phyloP scores from a whole-genome alignment of 2,888 invertebrate genomes.

The Mythimna vitellina region DNA sequence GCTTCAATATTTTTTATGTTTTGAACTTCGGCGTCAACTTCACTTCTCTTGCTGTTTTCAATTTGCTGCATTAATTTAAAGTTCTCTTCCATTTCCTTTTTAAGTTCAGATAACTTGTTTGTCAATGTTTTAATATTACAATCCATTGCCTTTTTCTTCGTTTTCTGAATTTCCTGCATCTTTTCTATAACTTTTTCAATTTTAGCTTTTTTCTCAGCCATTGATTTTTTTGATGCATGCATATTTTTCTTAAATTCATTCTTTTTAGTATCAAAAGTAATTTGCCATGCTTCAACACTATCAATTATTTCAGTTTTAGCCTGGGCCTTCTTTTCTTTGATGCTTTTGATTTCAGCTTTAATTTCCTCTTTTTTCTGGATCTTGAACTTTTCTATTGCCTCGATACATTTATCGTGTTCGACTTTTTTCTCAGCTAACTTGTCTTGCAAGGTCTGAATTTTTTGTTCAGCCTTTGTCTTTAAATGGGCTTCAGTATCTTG shows the following conservation, averaged over 20 bases:
- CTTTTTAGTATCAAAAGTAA: neutral
- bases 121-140: constrained; percentile 24
- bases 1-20: constrained; percentile 32
- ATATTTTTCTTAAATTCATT: neutral
- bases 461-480: constrained; percentile 3
- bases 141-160: constrained; percentile 20
- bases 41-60: constrained; percentile 29
- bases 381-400: constrained; percentile 21
- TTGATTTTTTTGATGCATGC: neutral
- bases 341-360: too few species aligned
- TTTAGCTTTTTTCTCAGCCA: neutral
- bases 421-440: constrained; percentile 3
- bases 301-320: constrained; percentile 12
- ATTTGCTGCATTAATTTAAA: constrained; percentile 28
- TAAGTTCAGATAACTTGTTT: constrained; percentile 10
- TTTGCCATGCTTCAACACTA: constrained; percentile 23
- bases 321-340: too few species aligned
- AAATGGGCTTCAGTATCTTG: constrained; percentile 7
- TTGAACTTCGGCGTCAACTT: constrained; percentile 22
- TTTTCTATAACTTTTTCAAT: constrained; percentile 25
- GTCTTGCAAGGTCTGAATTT: constrained; percentile 13
- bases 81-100: constrained; percentile 36
- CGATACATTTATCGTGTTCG: constrained; percentile 16
- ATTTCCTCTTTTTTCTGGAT: neutral
- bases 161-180: constrained; percentile 21